Percentiles rank a stretch among this genome's conserved stretches.
Evolutionary conservation across 2,113 vertebrate species (phyloP).

Genomic region (Pungitius pungitius): DNA sequence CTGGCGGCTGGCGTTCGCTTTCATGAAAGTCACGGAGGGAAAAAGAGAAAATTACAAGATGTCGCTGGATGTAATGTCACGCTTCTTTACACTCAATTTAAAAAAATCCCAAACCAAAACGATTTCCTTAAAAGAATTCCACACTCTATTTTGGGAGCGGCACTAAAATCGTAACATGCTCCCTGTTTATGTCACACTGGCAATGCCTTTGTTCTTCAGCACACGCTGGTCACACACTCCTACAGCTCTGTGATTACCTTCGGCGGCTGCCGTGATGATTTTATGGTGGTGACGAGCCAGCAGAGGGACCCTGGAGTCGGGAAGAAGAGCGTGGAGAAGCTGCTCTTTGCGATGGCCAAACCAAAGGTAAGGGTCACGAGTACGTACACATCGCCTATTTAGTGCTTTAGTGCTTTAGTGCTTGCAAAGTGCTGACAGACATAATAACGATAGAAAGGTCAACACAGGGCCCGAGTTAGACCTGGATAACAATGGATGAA

Average conservation of each 20-base stretch:
- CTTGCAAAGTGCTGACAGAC: too few species aligned
- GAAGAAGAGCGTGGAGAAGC: slow-evolving; percentile 86
- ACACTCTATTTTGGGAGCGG: slow-evolving; percentile 12
- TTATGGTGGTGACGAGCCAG: slow-evolving; percentile 89
- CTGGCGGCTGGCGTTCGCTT: slow-evolving; percentile 29
- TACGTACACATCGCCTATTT: background rate
- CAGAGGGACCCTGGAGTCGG: slow-evolving; percentile 81
- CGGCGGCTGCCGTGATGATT: slow-evolving; percentile 88
- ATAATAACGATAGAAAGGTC: too few species aligned
- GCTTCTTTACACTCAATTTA: slow-evolving; percentile 42
- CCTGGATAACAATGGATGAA: too few species aligned
- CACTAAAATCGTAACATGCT: slow-evolving; percentile 18
- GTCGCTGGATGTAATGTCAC: slow-evolving; percentile 40
- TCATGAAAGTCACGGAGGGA: slow-evolving; percentile 12
- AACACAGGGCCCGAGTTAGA: too few species aligned
- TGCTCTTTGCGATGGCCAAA: slow-evolving; percentile 86
- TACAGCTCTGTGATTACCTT: slow-evolving; percentile 89
- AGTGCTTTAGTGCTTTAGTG: too few species aligned
- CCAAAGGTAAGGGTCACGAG: slow-evolving; percentile 80
- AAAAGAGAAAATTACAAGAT: slow-evolving; percentile 46
- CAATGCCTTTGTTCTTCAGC: slow-evolving; percentile 72
- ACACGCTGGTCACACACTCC: slow-evolving; percentile 82
- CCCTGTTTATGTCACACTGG: slow-evolving; percentile 18
- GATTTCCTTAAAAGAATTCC: slow-evolving; percentile 25
- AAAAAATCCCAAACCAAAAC: slow-evolving; percentile 30